These are phyloP conservation scores for Lycia hirtaria DNA, from an alignment of 2,888 invertebrate species.

Conservation along the genomic window DNA sequence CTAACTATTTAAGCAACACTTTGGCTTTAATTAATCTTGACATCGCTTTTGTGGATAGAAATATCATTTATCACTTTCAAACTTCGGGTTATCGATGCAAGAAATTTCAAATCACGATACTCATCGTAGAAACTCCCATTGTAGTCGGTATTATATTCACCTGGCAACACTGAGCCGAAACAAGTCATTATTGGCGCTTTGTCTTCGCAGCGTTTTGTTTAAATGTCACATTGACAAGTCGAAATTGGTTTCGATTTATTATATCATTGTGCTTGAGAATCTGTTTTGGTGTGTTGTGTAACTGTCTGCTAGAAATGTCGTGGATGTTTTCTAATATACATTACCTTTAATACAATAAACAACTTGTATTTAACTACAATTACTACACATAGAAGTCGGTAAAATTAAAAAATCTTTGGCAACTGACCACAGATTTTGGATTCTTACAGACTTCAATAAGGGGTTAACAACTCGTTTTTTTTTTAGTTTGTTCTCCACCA, in stretches of 20 bases:
- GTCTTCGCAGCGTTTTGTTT: constrained; percentile 54
- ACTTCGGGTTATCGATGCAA: constrained; percentile 61
- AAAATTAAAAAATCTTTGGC: no score
- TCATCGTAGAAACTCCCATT: constrained; percentile 52
- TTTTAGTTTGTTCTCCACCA: no score
- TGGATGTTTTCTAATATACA: constrained; percentile 56
- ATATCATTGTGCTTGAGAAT: constrained; percentile 27
- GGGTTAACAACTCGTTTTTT: no score
- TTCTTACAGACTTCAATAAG: no score
- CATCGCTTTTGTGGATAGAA: constrained; percentile 70
- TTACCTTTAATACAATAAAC: no score
- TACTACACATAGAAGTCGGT: no score
- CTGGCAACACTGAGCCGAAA: constrained; percentile 57
- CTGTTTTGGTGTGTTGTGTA: constrained; percentile 27
- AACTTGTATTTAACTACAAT: no score
- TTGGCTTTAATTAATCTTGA: constrained; percentile 82
- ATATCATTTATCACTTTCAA: constrained; percentile 81
- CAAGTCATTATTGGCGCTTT: constrained; percentile 48
- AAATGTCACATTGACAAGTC: constrained; percentile 50
- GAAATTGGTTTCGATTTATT: constrained; percentile 46
- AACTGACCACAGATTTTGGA: no score
- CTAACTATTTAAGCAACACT: constrained; percentile 81
- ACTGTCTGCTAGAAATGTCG: constrained; percentile 28
- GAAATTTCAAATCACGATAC: constrained; percentile 64
- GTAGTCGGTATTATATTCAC: constrained; percentile 51